These are phyloP conservation scores for Pantherophis vulpinus DNA, from an alignment of 2,797 vertebrate genomes.

Conservation along the genomic window DNA sequence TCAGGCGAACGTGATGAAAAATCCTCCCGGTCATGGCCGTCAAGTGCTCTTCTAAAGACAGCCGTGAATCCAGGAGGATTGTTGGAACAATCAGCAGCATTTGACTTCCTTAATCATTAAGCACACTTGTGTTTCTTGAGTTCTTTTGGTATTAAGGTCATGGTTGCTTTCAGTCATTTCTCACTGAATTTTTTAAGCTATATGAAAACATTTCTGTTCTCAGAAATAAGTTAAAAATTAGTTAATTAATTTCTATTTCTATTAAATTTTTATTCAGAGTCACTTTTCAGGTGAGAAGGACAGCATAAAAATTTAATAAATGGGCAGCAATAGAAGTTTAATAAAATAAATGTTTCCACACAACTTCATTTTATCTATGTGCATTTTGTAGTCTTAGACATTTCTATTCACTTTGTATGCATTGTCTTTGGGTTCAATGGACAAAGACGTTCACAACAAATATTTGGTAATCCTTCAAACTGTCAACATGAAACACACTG, in stretches of 20 bases:
- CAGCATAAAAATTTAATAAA: background rate
- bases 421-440: background rate
- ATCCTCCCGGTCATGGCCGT: no score
- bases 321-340: background rate
- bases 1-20: no score
- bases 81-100: background rate
- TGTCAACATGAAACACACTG: background rate
- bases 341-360: background rate
- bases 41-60: no score
- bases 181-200: background rate
- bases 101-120: background rate
- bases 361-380: background rate
- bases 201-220: background rate
- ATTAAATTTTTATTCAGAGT: background rate
- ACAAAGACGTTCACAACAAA: background rate
- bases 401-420: background rate
- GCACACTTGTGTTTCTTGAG: background rate
- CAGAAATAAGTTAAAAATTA: background rate
- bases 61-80: no score
- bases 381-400: background rate
- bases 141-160: background rate
- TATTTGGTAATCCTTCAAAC: background rate
- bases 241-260: background rate
- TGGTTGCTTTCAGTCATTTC: background rate
- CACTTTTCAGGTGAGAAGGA: background rate